Evolutionary conservation across 2,797 vertebrate species (phyloP), one percentile per base, ranked within the genome.

Genomic region (Ispidina picta): DNA sequence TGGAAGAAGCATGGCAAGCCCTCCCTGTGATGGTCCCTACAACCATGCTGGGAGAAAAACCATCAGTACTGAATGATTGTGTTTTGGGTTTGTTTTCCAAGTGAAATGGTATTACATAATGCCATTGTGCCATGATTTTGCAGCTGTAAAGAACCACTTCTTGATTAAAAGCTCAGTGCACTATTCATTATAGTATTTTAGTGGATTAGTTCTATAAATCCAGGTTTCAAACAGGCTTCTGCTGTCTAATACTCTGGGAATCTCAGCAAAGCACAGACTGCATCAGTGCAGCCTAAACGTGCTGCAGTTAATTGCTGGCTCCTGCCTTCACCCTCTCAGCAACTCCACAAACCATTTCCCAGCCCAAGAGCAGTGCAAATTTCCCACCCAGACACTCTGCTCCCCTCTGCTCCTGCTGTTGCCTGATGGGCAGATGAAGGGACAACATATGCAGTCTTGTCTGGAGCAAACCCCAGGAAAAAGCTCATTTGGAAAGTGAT

Each of bases 121-220:
- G 69, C 78, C 83, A 75, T 44, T 93, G 64, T 88, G 74, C 63
- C 87, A 72, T 71, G 93, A 95, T 94, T 96, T 94, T 92, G 68
- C 75, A 81, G 89, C 88, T 91, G 91, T 89, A 95, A 88, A 95
- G 95, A 86, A 86, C 35, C 55, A 94, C 69, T 94, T 79, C 79
- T 95, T 96, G 93, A 97, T 97, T 97, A 96, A 97, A 97, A 96
- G 82, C 94, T 93, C 96, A 92, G 88, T 96, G 77, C 76, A 77
- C 83, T 92, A 92, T 83, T 97, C 93, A 95, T 77, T 94, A 70
- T 25, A 91, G 82, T 33, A 62, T 94, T 96, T 95, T 83, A 66
- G 79, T 86, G 91, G 96, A 95, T 95, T 96, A 93, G 80, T 94
- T 97, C 75, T 58, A 91, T 90, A 97, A 97, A 93, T 76, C 78